phyloP scores from a whole-genome alignment of 2,797 vertebrate genomes.

The Oophaga sylvatica region DNA sequence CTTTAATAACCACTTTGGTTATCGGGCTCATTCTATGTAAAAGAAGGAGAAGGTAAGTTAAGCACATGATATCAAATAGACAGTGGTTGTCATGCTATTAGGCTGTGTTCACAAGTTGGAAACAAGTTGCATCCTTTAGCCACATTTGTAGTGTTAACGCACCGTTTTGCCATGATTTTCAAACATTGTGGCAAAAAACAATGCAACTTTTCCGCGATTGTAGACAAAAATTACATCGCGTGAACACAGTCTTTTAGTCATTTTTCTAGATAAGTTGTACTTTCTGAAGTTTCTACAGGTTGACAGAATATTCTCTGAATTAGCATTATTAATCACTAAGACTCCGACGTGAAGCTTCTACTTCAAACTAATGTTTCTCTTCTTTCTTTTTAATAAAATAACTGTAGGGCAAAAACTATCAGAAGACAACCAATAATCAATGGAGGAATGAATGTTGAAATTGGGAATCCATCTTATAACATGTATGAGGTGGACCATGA shows the following conservation, averaged over 20 bases:
- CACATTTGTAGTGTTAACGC: too few relatives aligned
- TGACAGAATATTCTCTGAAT: neutral
- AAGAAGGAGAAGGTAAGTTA: slow-evolving; percentile 87
- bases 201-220: too few relatives aligned
- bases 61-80: neutral
- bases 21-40: slow-evolving; percentile 93
- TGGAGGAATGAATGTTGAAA: slow-evolving; percentile 96
- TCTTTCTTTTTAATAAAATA: neutral
- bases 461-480: slow-evolving; percentile 97
- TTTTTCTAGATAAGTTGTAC: neutral
- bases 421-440: slow-evolving; percentile 96
- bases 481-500: slow-evolving; percentile 96
- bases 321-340: neutral
- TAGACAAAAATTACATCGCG: too few relatives aligned
- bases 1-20: slow-evolving; percentile 91
- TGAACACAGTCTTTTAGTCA: too few relatives aligned
- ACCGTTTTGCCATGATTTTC: too few relatives aligned
- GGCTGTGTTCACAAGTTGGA: too few relatives aligned
- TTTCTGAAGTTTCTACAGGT: too few relatives aligned
- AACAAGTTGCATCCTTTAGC: too few relatives aligned
- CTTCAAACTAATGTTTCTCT: neutral
- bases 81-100: too few relatives aligned
- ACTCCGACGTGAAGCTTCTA: neutral
- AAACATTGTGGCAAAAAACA: too few relatives aligned
- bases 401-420: slow-evolving; percentile 89